Evolutionary conservation across 1,140 invertebrate genomes (phyloP), one percentile per base, ranked within the genome.

Genomic region (Cydia fagiglandana): DNA sequence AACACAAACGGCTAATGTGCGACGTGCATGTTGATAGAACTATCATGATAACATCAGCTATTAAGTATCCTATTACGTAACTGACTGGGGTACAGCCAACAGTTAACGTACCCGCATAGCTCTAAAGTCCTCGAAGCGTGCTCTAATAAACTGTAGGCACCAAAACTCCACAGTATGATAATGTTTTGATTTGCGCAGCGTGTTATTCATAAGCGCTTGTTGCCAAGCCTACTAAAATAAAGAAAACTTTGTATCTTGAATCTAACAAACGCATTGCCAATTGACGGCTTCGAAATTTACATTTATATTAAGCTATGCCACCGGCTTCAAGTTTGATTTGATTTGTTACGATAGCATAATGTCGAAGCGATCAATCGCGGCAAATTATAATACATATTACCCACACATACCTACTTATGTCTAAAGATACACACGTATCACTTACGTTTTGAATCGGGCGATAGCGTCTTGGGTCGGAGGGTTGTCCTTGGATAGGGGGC

Each of bases 381-480:
- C 34, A 68, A 50, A 77, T 66, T 77, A 79, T 9, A 76, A 76
- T 45, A 45, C 41, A 45, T 10, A 15, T 41, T 68, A 74, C 76
- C 17, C 73, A 76, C 75, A 75, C 75, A 79, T 41, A 73, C 28
- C 15, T 50, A 15, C 13, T 15, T 28, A 34, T 41, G 56, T 61
- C 75, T 70, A 47, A 64, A 38, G 13, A 47, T 74, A 73, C 28
- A 9, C 34, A 20, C 2, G 17, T 64, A 28, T 50, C 75, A 90
- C 93, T 91, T 84, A 93, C 92, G 92, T 93, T 87, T 93, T 93
- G 75, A 93, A 93, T 47, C 89, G 80, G 5, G 88, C 87, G 73
- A 93, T 88, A 0, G 92, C 89, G 24, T 93, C 93, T 64, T 87
- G 83, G n/a, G 85, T 75, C 0, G 88, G 81, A 70, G 86, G 88